phyloP scores from a whole-genome alignment of 23 tunicate genomes.

The Pegea sp. region DNA sequence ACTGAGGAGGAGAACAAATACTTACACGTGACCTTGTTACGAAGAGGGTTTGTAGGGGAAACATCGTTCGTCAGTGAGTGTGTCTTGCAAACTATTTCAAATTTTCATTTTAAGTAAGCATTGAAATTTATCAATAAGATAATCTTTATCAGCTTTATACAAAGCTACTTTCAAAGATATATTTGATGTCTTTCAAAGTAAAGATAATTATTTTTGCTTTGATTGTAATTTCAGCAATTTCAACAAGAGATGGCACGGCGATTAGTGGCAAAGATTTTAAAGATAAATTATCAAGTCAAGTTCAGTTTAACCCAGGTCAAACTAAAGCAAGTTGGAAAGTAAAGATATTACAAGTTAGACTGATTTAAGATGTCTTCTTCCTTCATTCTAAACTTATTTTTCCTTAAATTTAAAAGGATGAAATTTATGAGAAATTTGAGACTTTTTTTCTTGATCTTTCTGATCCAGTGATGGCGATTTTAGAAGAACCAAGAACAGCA shows the following conservation, averaged over 20 bases:
- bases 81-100: too few relatives aligned
- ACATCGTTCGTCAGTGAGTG: slow-evolving; percentile 93
- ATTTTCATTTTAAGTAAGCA: too few relatives aligned
- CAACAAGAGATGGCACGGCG: slow-evolving; percentile 60
- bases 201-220: too few relatives aligned
- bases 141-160: too few relatives aligned
- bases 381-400: too few relatives aligned
- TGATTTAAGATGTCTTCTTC: too few relatives aligned
- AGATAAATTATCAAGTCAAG: slow-evolving; percentile 48
- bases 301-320: slow-evolving; percentile 96
- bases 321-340: slow-evolving; percentile 76
- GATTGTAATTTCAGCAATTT: too few relatives aligned
- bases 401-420: too few relatives aligned
- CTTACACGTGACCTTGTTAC: slow-evolving; percentile 24
- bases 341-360: slow-evolving; percentile 62
- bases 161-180: too few relatives aligned
- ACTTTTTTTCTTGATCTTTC: slow-evolving; percentile 49
- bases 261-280: slow-evolving; percentile 56
- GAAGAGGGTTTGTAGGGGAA: slow-evolving; percentile 94
- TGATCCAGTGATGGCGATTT: slow-evolving; percentile 94
- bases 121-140: too few relatives aligned
- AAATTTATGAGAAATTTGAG: slow-evolving; percentile 66
- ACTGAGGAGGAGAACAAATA: slow-evolving; percentile 53
- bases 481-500: slow-evolving; percentile 49
- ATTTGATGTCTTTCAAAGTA: too few relatives aligned